A percentile compares a stretch with the other conserved stretches of the same genome.
Evolutionary conservation across 2,113 vertebrate genomes (phyloP).

Genomic region (Centropus unirufus): DNA sequence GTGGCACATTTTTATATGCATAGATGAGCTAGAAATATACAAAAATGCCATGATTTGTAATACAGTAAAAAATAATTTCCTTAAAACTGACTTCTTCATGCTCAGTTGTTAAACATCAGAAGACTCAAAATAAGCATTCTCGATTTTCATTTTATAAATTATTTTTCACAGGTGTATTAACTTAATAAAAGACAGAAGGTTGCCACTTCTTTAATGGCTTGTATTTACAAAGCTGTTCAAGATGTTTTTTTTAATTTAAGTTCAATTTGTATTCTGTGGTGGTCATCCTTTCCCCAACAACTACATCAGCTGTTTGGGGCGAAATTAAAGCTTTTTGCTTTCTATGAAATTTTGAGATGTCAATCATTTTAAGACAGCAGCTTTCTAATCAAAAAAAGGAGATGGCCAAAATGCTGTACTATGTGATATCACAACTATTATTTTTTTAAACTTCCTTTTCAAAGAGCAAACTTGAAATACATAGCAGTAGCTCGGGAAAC

Average conservation of each 20-base stretch:
- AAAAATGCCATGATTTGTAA: background rate
- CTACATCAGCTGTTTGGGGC: accelerated
- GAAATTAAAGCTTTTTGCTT: background rate
- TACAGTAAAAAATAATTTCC: background rate
- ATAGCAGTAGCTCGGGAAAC: background rate
- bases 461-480: background rate
- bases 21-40: background rate
- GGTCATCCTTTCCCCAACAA: background rate
- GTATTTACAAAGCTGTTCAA: background rate
- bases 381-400: background rate
- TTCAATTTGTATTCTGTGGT: background rate
- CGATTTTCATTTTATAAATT: background rate
- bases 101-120: background rate
- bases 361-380: background rate
- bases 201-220: background rate
- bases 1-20: background rate
- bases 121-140: background rate
- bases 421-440: background rate
- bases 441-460: background rate
- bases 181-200: background rate
- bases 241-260: background rate
- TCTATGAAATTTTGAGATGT: background rate
- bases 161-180: background rate
- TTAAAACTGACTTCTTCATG: background rate
- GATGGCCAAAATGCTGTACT: background rate